Evolutionary conservation across 2,113 vertebrate genomes (phyloP).

Genomic region (Chelonoidis abingdonii): DNA sequence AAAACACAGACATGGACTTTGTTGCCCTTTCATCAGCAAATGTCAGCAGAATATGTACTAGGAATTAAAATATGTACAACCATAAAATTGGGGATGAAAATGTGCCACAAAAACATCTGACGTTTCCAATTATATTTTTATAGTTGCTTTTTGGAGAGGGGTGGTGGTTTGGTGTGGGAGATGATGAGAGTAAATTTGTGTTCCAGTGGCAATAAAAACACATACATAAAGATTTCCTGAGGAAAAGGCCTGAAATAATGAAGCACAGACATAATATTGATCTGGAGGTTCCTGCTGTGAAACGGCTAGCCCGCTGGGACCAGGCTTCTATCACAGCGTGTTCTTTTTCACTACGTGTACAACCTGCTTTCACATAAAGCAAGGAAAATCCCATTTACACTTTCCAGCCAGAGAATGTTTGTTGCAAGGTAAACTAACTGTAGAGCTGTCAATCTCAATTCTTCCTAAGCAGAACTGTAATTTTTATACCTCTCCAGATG

Average conservation of each 20-base stretch:
- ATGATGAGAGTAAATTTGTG: not conserved
- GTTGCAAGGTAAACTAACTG: not conserved
- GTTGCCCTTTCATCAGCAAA: not conserved
- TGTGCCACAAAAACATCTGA: not conserved
- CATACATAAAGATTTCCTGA: not conserved
- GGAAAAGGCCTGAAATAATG: not conserved
- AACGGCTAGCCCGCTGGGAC: not conserved
- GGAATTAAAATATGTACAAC: not conserved
- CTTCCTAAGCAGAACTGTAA: not conserved
- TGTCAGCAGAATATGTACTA: not conserved
- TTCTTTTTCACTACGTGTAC: not conserved
- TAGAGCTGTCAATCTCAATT: not conserved
- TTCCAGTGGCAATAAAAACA: not conserved
- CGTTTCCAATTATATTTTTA: not conserved
- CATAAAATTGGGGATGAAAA: not conserved
- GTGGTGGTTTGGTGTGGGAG: not conserved
- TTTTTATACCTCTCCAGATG: too few relatives aligned
- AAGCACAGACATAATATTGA: not conserved
- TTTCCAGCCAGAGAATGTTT: not conserved
- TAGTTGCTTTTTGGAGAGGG: slow-evolving; percentile 6
- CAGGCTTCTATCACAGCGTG: not conserved
- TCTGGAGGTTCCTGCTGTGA: not conserved
- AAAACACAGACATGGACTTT: not conserved
- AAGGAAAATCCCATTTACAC: not conserved
- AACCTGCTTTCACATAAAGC: not conserved